These are phyloP conservation scores for Leptopilina myrica DNA, from an alignment of 2,888 invertebrate species.

Conservation along the genomic window DNA sequence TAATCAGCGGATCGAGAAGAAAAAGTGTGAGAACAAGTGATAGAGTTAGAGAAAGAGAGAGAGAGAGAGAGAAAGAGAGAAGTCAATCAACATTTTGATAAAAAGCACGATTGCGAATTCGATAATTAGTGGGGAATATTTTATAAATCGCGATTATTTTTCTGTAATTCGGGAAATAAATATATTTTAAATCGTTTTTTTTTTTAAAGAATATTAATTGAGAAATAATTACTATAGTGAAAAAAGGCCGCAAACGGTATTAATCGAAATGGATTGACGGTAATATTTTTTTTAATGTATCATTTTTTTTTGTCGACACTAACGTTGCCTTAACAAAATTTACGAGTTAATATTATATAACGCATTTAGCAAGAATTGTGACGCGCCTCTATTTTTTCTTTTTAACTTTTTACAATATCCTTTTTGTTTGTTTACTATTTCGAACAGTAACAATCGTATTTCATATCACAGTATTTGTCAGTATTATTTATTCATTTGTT, in stretches of 20 bases:
- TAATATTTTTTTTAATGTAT: constrained; percentile 49
- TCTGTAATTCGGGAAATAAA: too few relatives aligned
- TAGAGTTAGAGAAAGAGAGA: not conserved
- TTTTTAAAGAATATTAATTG: too few relatives aligned
- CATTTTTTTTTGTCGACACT: constrained; percentile 57
- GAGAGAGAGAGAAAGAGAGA: too few relatives aligned
- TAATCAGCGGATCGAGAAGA: constrained; percentile 58
- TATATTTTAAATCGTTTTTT: too few relatives aligned
- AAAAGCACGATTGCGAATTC: too few relatives aligned
- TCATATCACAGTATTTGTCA: constrained; percentile 75
- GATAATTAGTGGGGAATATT: too few relatives aligned
- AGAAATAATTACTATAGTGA: too few relatives aligned
- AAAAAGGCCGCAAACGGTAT: too few relatives aligned
- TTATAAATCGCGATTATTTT: too few relatives aligned
- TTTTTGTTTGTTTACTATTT: constrained; percentile 63
- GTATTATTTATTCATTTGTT: constrained; percentile 70
- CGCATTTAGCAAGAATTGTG: constrained; percentile 63
- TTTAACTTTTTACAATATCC: constrained; percentile 57
- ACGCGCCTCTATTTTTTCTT: constrained; percentile 60
- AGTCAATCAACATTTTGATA: too few relatives aligned
- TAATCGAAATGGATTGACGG: not conserved
- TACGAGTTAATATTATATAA: constrained; percentile 65
- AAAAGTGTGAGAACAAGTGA: constrained; percentile 42
- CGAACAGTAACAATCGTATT: constrained; percentile 73
- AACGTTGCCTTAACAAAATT: constrained; percentile 63